These are phyloP conservation scores for Eleginops maclovinus DNA, from an alignment of 2,113 vertebrate genomes.

Conservation along the genomic window DNA sequence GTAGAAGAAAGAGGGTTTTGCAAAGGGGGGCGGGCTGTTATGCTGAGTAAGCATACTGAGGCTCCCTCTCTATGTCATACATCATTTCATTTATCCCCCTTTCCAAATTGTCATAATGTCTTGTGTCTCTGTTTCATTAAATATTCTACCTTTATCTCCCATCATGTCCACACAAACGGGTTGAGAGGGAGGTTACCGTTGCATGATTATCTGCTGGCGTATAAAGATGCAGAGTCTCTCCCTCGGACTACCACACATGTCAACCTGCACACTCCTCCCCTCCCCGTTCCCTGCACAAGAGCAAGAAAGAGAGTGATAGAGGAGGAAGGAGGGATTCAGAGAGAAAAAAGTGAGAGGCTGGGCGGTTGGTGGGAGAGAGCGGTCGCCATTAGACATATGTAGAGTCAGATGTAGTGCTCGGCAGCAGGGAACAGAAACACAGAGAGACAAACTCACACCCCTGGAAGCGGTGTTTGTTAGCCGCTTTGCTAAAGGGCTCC, in stretches of 20 bases:
- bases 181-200: background rate
- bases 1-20: constrained; percentile 23
- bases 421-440: constrained; percentile 17
- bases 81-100: background rate
- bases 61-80: background rate
- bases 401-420: constrained; percentile 61
- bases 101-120: background rate
- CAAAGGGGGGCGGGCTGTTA: background rate
- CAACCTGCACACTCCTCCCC: constrained; percentile 57
- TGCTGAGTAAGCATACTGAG: constrained; percentile 44
- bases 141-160: background rate
- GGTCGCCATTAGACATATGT: constrained; percentile 79
- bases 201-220: background rate
- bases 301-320: constrained; percentile 62
- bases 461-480: constrained; percentile 50
- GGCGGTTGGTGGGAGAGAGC: constrained; percentile 81
- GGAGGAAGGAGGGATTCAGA: constrained; percentile 67
- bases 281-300: constrained; percentile 67
- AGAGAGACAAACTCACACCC: constrained; percentile 38
- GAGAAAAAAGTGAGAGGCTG: constrained; percentile 57
- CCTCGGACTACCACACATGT: constrained; percentile 35
- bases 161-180: constrained; percentile 4
- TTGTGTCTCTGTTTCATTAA: background rate
- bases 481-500: constrained; percentile 32
- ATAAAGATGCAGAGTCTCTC: constrained; percentile 47